These are phyloP conservation scores for Porites lobata DNA, from an alignment of 92 coral and sea anemone species.

Conservation along the genomic window DNA sequence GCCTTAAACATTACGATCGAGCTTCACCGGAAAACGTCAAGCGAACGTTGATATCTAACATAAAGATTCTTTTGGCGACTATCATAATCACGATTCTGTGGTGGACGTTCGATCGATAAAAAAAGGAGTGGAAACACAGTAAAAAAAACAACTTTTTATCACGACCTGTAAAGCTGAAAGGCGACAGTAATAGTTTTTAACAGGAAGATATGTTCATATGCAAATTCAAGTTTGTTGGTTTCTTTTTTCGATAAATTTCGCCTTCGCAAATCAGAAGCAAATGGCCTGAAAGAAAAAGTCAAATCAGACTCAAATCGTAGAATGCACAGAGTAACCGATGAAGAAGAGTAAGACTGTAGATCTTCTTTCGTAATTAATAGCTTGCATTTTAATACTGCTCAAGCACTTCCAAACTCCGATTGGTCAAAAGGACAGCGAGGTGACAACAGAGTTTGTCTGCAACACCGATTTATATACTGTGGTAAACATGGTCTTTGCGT, in stretches of 20 bases:
- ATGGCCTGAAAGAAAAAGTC: not conserved
- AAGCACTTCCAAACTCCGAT: conserved; percentile 13
- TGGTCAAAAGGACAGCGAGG: conserved; percentile 4
- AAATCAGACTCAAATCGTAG: too few relatives aligned
- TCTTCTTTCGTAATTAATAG: not conserved
- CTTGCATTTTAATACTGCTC: not conserved
- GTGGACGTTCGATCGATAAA: not conserved
- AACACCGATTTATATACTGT: not conserved
- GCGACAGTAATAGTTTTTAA: not conserved
- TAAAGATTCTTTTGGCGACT: too few relatives aligned
- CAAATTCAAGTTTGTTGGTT: not conserved
- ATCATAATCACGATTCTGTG: too few relatives aligned
- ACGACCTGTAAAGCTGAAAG: not conserved
- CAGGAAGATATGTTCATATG: not conserved
- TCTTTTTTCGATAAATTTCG: not conserved
- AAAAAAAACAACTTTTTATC: not conserved
- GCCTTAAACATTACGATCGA: not conserved
- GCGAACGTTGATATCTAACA: too few relatives aligned
- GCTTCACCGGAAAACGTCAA: not conserved
- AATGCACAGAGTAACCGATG: too few relatives aligned
- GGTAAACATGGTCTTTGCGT: not conserved
- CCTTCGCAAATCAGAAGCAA: not conserved
- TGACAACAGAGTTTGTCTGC: not conserved
- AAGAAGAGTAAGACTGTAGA: too few relatives aligned
- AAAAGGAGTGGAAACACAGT: too few relatives aligned